phyloP scores from a whole-genome alignment of 2,797 vertebrate genomes.

The Phrynocephalus guinanensis region DNA sequence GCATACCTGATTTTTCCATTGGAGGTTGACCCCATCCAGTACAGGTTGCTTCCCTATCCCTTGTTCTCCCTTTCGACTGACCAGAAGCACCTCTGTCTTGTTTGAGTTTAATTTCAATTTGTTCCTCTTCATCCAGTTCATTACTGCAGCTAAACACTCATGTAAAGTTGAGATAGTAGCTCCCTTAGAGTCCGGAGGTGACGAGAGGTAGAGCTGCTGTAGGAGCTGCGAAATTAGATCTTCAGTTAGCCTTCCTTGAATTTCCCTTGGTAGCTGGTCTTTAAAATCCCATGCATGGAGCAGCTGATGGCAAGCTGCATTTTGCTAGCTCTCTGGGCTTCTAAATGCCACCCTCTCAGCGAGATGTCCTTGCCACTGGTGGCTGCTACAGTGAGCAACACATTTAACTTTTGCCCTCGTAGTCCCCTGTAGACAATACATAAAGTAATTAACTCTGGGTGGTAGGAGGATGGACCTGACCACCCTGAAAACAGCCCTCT shows the following conservation, averaged over 20 bases:
- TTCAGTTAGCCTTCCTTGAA: background rate
- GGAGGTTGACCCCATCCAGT: too few relatives aligned
- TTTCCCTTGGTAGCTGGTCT: background rate
- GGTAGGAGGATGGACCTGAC: background rate
- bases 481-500: rapidly evolving
- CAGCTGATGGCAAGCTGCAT: background rate
- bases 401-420: background rate
- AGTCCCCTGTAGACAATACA: background rate
- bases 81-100: too few relatives aligned
- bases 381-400: background rate
- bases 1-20: too few relatives aligned
- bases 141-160: too few relatives aligned
- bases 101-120: too few relatives aligned
- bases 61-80: too few relatives aligned
- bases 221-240: background rate
- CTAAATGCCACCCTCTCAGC: background rate
- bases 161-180: too few relatives aligned
- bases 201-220: background rate
- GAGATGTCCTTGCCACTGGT: background rate
- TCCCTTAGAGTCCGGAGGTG: too few relatives aligned
- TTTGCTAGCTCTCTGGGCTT: background rate
- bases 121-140: too few relatives aligned
- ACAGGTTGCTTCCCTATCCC: too few relatives aligned
- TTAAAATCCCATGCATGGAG: background rate
- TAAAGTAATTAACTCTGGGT: background rate